A percentile compares a stretch with the other conserved stretches of the same genome.
Evolutionary conservation across 1,140 invertebrate genomes (phyloP).

Genomic region (Elysia chlorotica): DNA sequence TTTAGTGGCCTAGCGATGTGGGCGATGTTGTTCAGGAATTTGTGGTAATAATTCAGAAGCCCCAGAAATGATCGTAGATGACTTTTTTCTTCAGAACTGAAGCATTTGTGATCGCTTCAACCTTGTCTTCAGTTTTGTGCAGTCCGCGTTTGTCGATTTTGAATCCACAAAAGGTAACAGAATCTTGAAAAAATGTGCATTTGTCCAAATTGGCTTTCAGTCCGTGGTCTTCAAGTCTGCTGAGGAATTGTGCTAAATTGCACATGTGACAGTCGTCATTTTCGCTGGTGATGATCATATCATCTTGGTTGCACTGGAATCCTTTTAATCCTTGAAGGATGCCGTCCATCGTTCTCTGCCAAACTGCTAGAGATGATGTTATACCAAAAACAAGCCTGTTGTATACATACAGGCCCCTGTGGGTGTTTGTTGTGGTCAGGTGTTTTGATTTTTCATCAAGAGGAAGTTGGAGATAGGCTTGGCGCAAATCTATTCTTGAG

Average conservation of each 20-base stretch:
- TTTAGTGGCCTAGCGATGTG: constrained; percentile 18
- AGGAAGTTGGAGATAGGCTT: constrained; percentile 46
- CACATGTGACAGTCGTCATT: constrained; percentile 27
- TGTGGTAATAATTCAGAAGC: neutral
- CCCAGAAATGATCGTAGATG: neutral
- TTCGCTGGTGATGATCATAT: constrained; percentile 40
- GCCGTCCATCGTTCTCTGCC: constrained; percentile 48
- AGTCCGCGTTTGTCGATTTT: no score
- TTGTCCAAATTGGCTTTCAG: constrained; percentile 27
- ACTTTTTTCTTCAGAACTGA: neutral
- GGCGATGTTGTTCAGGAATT: neutral
- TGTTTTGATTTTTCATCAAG: constrained; percentile 38
- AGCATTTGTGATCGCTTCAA: no score
- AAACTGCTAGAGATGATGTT: constrained; percentile 63
- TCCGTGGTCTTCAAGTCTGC: constrained; percentile 20
- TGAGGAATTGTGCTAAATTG: constrained; percentile 28
- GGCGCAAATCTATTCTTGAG: constrained; percentile 29
- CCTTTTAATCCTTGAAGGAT: constrained; percentile 54
- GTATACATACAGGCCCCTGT: constrained; percentile 37
- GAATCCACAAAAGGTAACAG: no score
- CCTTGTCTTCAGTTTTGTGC: no score
- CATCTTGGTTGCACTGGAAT: constrained; percentile 22
- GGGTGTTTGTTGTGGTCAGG: constrained; percentile 29
- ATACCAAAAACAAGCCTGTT: constrained; percentile 57
- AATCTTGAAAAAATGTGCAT: constrained; percentile 25